Conservation (phyloP, 2,888 invertebrate species). For the Drosophila sordidula region DNA sequence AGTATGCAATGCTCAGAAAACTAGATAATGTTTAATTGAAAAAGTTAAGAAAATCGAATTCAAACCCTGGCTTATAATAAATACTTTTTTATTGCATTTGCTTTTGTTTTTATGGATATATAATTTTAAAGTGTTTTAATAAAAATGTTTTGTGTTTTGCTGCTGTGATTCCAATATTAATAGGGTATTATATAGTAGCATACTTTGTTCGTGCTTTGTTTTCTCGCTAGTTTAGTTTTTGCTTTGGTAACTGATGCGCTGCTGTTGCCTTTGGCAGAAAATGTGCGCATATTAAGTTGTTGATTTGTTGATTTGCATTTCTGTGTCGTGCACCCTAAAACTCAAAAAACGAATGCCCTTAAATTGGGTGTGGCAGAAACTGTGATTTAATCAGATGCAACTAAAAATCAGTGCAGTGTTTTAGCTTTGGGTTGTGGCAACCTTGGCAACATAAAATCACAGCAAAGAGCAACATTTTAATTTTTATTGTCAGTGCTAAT, state of each 20-base stretch:
- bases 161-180: neutral
- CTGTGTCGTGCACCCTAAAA: constrained; percentile 4
- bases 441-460: neutral
- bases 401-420: constrained; percentile 5
- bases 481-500: constrained; percentile 56
- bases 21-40: too few species aligned
- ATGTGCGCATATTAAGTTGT: constrained; percentile 71
- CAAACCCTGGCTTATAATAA: too few species aligned
- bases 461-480: constrained; percentile 28
- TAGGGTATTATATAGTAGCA: constrained; percentile 5
- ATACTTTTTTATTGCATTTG: too few species aligned
- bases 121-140: neutral
- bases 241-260: constrained; percentile 28
- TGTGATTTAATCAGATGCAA: constrained; percentile 25
- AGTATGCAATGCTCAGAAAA: too few species aligned
- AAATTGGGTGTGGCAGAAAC: constrained; percentile 38
- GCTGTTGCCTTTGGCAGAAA: constrained; percentile 38
- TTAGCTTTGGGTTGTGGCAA: neutral
- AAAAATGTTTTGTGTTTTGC: neutral
- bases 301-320: constrained; percentile 73
- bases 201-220: neutral
- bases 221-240: constrained; percentile 21
- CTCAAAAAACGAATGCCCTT: constrained; percentile 18
- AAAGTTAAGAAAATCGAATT: too few species aligned
- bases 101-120: neutral